Evolutionary conservation across 1,140 invertebrate species (phyloP).

Genomic region (Aphaenogaster floridana): DNA sequence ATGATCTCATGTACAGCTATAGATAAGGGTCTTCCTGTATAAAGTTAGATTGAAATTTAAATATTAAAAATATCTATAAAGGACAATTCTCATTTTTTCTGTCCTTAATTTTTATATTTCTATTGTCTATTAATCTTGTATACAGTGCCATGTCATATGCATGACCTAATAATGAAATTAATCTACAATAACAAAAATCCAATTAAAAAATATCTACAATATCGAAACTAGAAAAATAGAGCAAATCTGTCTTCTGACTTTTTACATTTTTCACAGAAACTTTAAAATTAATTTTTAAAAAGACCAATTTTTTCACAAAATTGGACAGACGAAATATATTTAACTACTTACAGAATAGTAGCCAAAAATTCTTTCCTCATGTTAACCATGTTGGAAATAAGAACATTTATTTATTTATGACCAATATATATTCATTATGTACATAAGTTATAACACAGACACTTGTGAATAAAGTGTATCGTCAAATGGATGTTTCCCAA

Average conservation of each 20-base stretch:
- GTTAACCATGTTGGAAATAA: constrained; percentile 58
- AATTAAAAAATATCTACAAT: neutral
- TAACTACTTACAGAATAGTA: neutral
- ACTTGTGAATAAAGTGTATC: constrained; percentile 70
- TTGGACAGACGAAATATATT: neutral
- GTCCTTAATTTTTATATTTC: neutral
- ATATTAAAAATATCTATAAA: constrained; percentile 66
- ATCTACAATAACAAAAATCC: neutral
- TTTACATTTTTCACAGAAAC: neutral
- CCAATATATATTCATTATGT: constrained; percentile 75
- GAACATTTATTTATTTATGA: constrained; percentile 68
- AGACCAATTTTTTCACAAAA: neutral
- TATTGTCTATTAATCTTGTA: neutral
- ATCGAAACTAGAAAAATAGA: neutral
- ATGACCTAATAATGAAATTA: neutral
- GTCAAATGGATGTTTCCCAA: constrained; percentile 59
- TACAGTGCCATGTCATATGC: neutral
- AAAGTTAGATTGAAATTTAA: constrained; percentile 57
- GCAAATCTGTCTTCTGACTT: neutral
- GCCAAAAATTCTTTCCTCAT: constrained; percentile 14
- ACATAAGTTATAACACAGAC: constrained; percentile 76
- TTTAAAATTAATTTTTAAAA: neutral
- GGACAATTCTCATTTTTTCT: neutral
- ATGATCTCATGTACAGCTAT: constrained; percentile 70
- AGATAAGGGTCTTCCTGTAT: constrained; percentile 66